A percentile compares a stretch with the other conserved stretches of the same genome.
These are phyloP conservation scores for Caiman crocodilus DNA, from an alignment of 2,797 vertebrate species.

Conservation along the genomic window DNA sequence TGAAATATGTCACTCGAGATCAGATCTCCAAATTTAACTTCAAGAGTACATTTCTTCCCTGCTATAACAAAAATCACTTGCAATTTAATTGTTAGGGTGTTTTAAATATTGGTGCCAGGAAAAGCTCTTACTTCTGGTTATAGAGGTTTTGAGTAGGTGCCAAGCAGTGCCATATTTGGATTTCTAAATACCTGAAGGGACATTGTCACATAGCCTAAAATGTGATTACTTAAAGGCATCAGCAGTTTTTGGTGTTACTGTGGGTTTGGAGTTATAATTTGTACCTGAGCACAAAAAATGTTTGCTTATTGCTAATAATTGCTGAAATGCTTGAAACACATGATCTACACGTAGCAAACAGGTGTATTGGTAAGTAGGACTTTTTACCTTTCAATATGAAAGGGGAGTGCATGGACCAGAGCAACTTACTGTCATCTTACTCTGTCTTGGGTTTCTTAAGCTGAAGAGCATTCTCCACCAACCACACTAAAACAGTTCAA, in stretches of 20 bases:
- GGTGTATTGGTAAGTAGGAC: conserved; percentile 22
- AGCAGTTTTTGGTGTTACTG: background rate
- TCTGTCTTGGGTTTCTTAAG: background rate
- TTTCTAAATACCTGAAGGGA: background rate
- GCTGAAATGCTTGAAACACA: conserved; percentile 49
- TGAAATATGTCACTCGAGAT: background rate
- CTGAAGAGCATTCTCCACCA: background rate
- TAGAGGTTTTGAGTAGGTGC: background rate
- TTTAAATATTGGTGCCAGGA: conserved; percentile 3
- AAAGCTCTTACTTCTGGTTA: conserved; percentile 2
- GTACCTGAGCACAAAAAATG: conserved; percentile 9
- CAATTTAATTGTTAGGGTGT: conserved; percentile 15
- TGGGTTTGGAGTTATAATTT: conserved; percentile 45
- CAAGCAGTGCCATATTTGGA: background rate
- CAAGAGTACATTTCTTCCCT: background rate
- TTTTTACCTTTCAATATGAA: conserved; percentile 28
- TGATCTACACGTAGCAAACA: conserved; percentile 46
- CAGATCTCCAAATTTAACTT: conserved; percentile 5
- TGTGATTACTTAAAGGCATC: conserved; percentile 1
- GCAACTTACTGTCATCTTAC: background rate
- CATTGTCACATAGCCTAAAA: background rate
- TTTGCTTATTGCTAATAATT: conserved; percentile 62
- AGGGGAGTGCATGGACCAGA: background rate
- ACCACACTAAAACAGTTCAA: background rate
- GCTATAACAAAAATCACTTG: background rate